These are phyloP conservation scores for Phataginus tetradactyla DNA, from an alignment of 2,797 vertebrate genomes.

Conservation along the genomic window DNA sequence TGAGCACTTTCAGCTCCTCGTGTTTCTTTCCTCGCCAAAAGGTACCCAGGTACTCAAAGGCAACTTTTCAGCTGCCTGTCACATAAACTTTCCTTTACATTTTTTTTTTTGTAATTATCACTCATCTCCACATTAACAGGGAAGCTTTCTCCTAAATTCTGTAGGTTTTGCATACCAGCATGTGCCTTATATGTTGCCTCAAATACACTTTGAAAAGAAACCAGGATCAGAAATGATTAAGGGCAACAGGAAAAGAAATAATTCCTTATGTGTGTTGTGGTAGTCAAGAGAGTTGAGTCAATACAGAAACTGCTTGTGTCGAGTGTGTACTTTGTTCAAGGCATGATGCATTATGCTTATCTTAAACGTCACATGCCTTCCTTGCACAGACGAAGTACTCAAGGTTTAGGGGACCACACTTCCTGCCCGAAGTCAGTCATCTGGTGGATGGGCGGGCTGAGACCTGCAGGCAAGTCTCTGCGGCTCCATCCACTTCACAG, in stretches of 20 bases:
- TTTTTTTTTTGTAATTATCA: too few species aligned
- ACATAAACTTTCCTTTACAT: accelerated
- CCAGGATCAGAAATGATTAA: neutral
- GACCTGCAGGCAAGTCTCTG: neutral
- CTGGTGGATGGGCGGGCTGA: too few species aligned
- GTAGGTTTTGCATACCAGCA: accelerated
- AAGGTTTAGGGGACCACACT: neutral
- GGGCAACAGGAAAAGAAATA: neutral
- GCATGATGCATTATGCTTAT: accelerated
- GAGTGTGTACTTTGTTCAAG: accelerated
- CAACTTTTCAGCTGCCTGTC: neutral
- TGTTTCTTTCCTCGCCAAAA: neutral
- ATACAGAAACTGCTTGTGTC: neutral
- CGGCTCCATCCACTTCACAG: neutral
- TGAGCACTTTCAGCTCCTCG: accelerated
- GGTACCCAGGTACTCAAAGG: accelerated
- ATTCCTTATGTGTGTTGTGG: neutral
- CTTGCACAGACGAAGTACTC: neutral
- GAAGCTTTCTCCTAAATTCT: too few species aligned
- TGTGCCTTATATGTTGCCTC: neutral
- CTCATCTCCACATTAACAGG: neutral
- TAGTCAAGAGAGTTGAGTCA: neutral
- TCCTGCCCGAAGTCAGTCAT: accelerated
- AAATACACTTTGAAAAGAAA: neutral
- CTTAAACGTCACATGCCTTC: accelerated